Conservation (phyloP, 2,113 vertebrate genomes). For the Ardeotis arabs region DNA sequence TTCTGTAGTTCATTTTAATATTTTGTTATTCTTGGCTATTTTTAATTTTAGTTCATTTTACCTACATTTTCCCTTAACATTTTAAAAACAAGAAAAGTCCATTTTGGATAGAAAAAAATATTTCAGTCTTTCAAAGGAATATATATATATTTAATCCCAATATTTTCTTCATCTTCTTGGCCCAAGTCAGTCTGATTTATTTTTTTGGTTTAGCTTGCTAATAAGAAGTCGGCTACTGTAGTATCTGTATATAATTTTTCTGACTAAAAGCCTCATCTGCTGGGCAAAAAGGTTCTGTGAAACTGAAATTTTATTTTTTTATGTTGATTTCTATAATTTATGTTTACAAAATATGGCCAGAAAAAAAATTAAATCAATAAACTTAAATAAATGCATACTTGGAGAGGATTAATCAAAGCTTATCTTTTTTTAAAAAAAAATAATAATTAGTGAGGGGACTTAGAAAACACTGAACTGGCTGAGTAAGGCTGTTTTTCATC, state of each 20-base stretch:
- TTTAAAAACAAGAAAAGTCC: not conserved
- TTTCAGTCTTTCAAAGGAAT: not conserved
- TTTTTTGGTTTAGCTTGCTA: not conserved
- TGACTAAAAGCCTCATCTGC: not conserved
- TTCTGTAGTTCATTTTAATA: not conserved
- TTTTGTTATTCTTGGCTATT: not conserved
- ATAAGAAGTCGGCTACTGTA: not conserved
- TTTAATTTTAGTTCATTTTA: not conserved
- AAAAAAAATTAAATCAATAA: not conserved
- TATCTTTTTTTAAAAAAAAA: not conserved
- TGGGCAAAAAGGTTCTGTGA: not conserved
- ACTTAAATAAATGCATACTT: not conserved
- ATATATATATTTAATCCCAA: too few relatives aligned
- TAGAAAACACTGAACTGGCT: not conserved
- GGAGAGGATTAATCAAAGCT: not conserved
- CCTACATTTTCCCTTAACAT: not conserved
- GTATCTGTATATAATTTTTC: not conserved
- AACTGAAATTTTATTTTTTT: not conserved
- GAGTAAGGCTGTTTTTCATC: not conserved
- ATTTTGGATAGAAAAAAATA: not conserved
- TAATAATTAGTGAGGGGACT: not conserved
- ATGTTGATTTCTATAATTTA: not conserved
- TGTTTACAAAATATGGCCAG: not conserved
- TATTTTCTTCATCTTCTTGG: not conserved
- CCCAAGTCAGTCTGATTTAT: not conserved